Evolutionary conservation across 2,888 invertebrate genomes (phyloP).

Genomic region (Synergus umbraculus): DNA sequence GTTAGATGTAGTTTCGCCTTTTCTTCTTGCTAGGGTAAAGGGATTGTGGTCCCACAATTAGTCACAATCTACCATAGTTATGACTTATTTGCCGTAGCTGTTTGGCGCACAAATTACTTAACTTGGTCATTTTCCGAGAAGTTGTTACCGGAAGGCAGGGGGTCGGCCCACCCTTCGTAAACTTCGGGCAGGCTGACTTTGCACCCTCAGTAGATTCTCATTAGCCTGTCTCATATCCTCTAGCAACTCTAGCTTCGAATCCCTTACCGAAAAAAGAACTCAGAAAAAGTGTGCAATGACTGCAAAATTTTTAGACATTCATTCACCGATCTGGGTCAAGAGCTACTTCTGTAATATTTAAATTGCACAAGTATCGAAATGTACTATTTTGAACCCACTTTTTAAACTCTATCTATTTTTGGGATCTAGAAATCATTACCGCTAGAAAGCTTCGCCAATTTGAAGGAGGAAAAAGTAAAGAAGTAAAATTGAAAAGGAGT

Average conservation of each 20-base stretch:
- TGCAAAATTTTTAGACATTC: neutral
- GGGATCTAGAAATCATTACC: no score
- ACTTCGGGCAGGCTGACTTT: conserved; percentile 62
- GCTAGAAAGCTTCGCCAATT: no score
- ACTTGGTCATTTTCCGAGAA: conserved; percentile 72
- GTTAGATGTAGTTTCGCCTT: neutral
- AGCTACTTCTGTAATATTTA: no score
- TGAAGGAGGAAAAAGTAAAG: no score
- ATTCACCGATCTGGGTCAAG: no score
- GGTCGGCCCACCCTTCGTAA: conserved; percentile 51
- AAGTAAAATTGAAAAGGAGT: no score
- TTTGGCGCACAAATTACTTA: conserved; percentile 74
- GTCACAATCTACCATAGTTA: conserved; percentile 76
- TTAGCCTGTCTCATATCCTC: conserved; percentile 57
- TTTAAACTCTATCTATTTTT: no score
- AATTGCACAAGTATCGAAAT: no score
- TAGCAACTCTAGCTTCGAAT: conserved; percentile 28
- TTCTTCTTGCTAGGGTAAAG: neutral
- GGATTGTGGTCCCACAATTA: conserved; percentile 69
- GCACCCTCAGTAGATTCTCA: conserved; percentile 67
- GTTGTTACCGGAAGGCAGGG: conserved; percentile 58
- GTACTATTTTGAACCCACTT: no score
- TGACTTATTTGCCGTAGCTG: conserved; percentile 74
- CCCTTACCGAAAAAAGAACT: neutral
- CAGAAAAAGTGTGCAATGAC: neutral